Evolutionary conservation across 92 coral and sea anemone genomes (phyloP).

Genomic region (Heliopora coerulea): DNA sequence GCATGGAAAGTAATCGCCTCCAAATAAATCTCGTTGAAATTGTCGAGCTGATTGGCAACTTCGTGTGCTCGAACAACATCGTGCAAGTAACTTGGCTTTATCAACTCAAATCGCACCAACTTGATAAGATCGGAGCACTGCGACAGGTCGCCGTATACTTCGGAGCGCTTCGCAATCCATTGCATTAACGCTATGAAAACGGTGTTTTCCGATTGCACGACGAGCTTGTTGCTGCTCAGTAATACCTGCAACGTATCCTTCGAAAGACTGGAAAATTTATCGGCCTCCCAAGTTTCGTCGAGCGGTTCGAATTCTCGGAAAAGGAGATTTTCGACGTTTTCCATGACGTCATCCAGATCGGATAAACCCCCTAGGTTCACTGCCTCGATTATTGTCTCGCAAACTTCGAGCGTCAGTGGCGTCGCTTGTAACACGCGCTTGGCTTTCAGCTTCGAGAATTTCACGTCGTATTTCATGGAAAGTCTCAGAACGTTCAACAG

Average conservation of each 20-base stretch:
- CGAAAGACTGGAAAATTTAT: conserved; percentile 45
- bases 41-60: not conserved
- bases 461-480: conserved; percentile 11
- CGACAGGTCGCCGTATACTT: conserved; percentile 7
- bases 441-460: conserved; percentile 7
- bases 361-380: not conserved
- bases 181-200: conserved; percentile 88
- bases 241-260: not conserved
- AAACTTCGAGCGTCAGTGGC: not conserved
- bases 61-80: not conserved
- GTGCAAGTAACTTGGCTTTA: not conserved
- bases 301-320: conserved; percentile 76
- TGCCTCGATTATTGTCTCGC: not conserved
- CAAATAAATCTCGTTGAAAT: not conserved
- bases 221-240: conserved; percentile 46
- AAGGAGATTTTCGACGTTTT: conserved; percentile 39
- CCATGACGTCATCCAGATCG: conserved; percentile 7
- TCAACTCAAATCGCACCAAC: conserved; percentile 19
- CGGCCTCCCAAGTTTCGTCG: conserved; percentile 82
- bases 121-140: conserved; percentile 50
- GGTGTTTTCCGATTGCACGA: conserved; percentile 86
- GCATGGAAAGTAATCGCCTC: conserved; percentile 2
- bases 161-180: conserved; percentile 51
- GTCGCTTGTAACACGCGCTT: not conserved
- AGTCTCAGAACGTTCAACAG: not conserved